Conservation (phyloP, 2,888 invertebrate genomes). For the Diogma glabrata region DNA sequence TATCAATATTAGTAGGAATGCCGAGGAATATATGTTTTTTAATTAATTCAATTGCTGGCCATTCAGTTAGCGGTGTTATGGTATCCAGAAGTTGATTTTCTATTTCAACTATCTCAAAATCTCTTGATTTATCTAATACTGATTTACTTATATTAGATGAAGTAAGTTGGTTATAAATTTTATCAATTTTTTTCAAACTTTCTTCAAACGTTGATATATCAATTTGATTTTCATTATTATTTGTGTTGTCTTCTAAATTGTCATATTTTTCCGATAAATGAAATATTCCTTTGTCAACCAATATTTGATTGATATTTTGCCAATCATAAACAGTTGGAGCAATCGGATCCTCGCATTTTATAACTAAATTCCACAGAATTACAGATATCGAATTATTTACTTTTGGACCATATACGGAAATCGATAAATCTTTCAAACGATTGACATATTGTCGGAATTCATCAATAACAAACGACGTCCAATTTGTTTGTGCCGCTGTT, state of each 20-base stretch:
- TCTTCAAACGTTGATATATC: conserved; percentile 6
- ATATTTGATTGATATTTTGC: conserved; percentile 51
- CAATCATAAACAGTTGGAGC: conserved; percentile 51
- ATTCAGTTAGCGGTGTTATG: conserved; percentile 37
- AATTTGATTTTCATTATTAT: conserved; percentile 14
- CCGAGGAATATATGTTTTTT: conserved; percentile 43
- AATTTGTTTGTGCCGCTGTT: conserved; percentile 43
- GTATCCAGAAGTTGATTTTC: conserved; percentile 20
- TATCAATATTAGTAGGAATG: conserved; percentile 50
- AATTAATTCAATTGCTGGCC: conserved; percentile 48
- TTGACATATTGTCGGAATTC: conserved; percentile 40
- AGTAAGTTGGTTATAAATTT: neutral
- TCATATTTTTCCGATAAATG: conserved; percentile 27
- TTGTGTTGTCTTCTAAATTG: neutral
- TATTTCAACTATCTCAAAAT: conserved; percentile 15
- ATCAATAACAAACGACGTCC: conserved; percentile 40
- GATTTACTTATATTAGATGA: neutral
- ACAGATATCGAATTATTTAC: too few species aligned
- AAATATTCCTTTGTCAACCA: conserved; percentile 56
- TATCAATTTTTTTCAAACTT: conserved; percentile 12
- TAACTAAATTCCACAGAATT: conserved; percentile 52
- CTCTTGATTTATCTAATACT: neutral
- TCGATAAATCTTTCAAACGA: conserved; percentile 16
- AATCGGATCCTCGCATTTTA: conserved; percentile 48
- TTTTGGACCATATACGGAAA: neutral